A percentile compares a stretch with the other conserved stretches of the same genome.
phyloP scores from a whole-genome alignment of 2,113 vertebrate genomes.

The Mobula birostris region DNA sequence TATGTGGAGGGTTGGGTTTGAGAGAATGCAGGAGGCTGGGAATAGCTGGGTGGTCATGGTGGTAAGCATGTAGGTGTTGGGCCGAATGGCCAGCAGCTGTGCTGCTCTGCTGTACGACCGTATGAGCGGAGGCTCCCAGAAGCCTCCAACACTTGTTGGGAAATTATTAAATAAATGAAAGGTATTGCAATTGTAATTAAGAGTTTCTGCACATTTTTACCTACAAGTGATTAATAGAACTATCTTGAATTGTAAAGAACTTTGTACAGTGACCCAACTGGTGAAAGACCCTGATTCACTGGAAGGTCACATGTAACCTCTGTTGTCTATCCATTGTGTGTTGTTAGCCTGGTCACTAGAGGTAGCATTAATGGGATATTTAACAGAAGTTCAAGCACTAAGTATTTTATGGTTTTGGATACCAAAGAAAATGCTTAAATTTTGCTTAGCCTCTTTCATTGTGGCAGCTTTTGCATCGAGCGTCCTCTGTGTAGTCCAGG shows the following conservation, averaged over 20 bases:
- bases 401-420: not conserved
- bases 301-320: not conserved
- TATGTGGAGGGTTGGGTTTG: too few species aligned
- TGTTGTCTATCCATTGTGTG: not conserved
- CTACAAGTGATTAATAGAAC: not conserved
- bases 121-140: not conserved
- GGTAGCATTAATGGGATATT: not conserved
- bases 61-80: too few species aligned
- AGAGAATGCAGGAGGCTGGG: too few species aligned
- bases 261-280: not conserved
- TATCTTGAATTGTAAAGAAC: not conserved
- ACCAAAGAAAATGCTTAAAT: not conserved
- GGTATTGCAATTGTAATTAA: not conserved
- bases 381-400: not conserved
- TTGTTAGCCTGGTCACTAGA: not conserved
- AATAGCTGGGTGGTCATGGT: too few species aligned
- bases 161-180: not conserved
- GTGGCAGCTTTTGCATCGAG: not conserved
- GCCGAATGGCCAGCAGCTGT: too few species aligned
- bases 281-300: not conserved
- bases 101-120: too few species aligned
- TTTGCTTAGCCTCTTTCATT: not conserved
- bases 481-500: not conserved
- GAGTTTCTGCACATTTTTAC: not conserved
- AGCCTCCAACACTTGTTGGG: not conserved